Evolutionary conservation across 2,113 vertebrate species (phyloP).

Genomic region (Rhea americana): DNA sequence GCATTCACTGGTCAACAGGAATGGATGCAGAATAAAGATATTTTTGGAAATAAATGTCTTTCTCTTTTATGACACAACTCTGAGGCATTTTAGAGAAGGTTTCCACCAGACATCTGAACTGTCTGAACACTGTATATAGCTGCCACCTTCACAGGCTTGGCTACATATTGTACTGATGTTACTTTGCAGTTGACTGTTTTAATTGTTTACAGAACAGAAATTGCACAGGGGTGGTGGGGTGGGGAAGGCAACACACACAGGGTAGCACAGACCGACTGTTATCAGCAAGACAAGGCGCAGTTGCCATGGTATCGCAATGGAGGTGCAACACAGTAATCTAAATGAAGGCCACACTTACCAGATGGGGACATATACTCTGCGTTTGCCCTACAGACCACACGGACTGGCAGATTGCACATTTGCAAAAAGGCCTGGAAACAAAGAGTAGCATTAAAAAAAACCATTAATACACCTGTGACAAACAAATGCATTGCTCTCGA

Average conservation of each 20-base stretch:
- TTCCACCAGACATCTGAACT: neutral
- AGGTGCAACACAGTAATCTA: slow-evolving; percentile 52
- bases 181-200: neutral
- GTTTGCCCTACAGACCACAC: slow-evolving; percentile 84
- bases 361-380: slow-evolving; percentile 90
- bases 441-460: slow-evolving; percentile 54
- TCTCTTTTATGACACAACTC: neutral
- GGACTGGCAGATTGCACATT: slow-evolving; percentile 88
- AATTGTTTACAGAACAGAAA: neutral
- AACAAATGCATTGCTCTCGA: neutral
- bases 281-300: slow-evolving; percentile 66
- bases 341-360: slow-evolving; percentile 83
- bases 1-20: neutral
- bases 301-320: slow-evolving; percentile 76
- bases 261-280: neutral
- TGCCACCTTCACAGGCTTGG: rapidly evolving
- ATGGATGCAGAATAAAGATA: neutral
- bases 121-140: rapidly evolving
- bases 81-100: neutral
- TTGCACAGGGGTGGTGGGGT: neutral
- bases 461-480: slow-evolving; percentile 31
- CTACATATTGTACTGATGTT: rapidly evolving
- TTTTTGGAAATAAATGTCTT: neutral
- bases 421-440: slow-evolving; percentile 85
- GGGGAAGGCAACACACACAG: neutral